These are phyloP conservation scores for Platanista minor DNA, from an alignment of 2,113 vertebrate genomes.

Conservation along the genomic window DNA sequence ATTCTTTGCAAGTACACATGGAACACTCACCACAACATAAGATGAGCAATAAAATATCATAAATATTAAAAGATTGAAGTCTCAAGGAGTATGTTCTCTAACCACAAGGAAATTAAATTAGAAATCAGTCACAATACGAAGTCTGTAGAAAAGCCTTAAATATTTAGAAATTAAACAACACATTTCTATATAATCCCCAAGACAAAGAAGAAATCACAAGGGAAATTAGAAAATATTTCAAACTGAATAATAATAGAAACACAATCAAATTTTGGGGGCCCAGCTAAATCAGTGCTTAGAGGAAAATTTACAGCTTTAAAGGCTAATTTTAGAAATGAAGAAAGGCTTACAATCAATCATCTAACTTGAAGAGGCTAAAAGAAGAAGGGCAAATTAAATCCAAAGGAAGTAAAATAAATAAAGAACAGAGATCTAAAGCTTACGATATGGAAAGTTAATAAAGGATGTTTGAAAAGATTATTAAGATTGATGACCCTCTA, in stretches of 20 bases:
- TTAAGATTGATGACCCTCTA: not conserved
- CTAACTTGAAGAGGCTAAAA: not conserved
- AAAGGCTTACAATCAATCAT: not conserved
- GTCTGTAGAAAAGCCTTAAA: not conserved
- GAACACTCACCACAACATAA: not conserved
- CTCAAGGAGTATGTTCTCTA: not conserved
- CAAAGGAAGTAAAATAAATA: not conserved
- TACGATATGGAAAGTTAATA: not conserved
- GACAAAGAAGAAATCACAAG: not conserved
- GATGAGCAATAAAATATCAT: not conserved
- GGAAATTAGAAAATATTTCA: not conserved
- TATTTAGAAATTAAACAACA: not conserved
- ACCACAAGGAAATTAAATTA: not conserved
- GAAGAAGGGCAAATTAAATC: slow-evolving; percentile 3
- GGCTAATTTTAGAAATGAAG: not conserved
- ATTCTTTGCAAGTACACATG: not conserved
- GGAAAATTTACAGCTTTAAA: not conserved
- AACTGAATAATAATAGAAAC: not conserved
- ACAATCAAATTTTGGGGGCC: not conserved
- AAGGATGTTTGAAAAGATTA: not conserved
- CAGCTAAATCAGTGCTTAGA: not conserved
- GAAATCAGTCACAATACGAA: not conserved
- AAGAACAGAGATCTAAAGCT: not conserved
- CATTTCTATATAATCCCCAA: not conserved
- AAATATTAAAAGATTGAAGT: not conserved